These are phyloP conservation scores for Psilopsiagon aurifrons DNA, from an alignment of 2,113 vertebrate species.

Conservation along the genomic window DNA sequence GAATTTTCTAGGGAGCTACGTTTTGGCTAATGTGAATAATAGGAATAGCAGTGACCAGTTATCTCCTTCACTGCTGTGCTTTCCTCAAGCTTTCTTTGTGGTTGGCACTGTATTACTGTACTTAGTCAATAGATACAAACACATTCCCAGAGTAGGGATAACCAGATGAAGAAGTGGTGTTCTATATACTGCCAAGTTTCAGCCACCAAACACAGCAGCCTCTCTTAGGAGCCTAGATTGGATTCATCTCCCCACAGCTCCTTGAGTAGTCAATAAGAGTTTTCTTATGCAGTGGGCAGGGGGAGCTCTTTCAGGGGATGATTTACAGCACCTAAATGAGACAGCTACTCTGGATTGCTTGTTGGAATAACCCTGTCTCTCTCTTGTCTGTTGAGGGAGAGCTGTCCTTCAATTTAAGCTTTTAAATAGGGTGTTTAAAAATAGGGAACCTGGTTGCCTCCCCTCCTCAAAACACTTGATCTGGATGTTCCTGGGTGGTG, in stretches of 20 bases:
- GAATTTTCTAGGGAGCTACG: background rate
- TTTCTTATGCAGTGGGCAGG: background rate
- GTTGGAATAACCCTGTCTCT: background rate
- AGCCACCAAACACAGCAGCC: background rate
- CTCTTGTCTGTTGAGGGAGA: background rate
- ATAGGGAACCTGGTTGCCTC: background rate
- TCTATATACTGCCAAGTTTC: background rate
- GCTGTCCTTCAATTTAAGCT: background rate
- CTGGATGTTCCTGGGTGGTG: background rate
- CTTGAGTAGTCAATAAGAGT: background rate
- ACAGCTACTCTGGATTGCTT: background rate
- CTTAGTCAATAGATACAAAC: background rate
- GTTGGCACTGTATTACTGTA: background rate
- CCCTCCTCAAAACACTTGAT: background rate
- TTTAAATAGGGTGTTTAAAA: background rate
- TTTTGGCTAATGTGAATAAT: background rate
- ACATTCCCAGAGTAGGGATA: background rate
- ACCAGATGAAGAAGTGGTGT: background rate
- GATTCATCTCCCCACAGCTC: background rate
- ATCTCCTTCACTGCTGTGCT: background rate
- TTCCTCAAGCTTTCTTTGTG: background rate
- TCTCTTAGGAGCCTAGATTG: background rate
- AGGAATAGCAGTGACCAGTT: background rate
- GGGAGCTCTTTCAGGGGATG: background rate
- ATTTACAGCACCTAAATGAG: background rate